phyloP scores from a whole-genome alignment of 2,797 vertebrate genomes.

The Periparus ater region DNA sequence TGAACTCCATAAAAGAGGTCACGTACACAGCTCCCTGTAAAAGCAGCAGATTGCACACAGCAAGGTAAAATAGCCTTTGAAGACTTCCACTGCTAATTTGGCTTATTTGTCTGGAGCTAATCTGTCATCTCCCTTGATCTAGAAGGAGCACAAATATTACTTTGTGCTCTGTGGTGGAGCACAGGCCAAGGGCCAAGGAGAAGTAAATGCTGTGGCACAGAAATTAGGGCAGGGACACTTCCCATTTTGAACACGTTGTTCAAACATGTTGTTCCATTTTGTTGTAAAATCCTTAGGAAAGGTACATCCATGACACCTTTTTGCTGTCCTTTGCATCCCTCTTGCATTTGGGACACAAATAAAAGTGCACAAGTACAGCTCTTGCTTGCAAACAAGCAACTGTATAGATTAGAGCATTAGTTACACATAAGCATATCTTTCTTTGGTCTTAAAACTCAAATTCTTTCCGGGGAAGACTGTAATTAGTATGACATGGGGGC shows the following conservation, averaged over 20 bases:
- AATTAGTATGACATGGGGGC: conserved; percentile 65
- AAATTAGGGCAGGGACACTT: neutral
- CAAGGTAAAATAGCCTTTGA: neutral
- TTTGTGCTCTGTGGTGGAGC: neutral
- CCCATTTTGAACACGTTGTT: neutral
- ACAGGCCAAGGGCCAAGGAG: neutral
- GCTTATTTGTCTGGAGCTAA: neutral
- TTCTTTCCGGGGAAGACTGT: conserved; percentile 40
- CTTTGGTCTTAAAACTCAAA: neutral
- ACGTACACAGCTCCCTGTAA: neutral
- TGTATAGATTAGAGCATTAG: neutral
- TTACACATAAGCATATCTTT: neutral
- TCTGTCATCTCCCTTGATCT: neutral
- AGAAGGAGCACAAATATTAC: neutral
- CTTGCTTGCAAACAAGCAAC: neutral
- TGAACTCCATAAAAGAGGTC: neutral
- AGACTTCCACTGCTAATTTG: neutral
- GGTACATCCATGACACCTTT: neutral
- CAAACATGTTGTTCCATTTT: too few species aligned
- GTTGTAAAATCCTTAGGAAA: neutral
- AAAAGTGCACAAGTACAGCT: neutral
- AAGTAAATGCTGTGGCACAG: neutral
- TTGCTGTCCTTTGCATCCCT: neutral
- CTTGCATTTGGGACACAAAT: neutral
- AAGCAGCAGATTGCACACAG: neutral